Conservation (phyloP, 2,797 vertebrate species). For the Caiman crocodilus region DNA sequence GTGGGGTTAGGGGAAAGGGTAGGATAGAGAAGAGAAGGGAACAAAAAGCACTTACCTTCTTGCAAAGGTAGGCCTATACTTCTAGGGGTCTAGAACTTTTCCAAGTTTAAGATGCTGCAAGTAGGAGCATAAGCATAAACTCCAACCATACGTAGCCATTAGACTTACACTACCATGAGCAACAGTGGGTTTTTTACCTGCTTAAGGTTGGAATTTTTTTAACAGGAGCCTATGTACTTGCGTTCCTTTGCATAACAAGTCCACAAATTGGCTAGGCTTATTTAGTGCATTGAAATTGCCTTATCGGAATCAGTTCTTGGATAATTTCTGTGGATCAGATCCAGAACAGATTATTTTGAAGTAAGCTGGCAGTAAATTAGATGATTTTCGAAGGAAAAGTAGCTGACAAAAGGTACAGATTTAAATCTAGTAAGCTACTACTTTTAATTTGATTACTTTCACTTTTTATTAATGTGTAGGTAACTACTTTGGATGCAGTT, state of each 20-base stretch:
- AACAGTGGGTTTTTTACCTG: no score
- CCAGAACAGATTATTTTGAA: neutral
- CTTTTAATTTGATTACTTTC: neutral
- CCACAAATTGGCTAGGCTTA: neutral
- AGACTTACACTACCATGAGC: neutral
- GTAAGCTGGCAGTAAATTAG: neutral
- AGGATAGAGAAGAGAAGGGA: no score
- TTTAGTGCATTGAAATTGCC: neutral
- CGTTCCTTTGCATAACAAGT: neutral
- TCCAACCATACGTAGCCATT: neutral
- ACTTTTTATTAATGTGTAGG: neutral
- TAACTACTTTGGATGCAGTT: neutral
- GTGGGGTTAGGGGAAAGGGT: neutral
- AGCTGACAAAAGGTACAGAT: neutral
- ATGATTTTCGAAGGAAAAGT: neutral
- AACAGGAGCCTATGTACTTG: neutral
- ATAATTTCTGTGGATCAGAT: neutral
- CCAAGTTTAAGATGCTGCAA: no score
- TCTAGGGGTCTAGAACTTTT: no score
- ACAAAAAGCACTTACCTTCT: neutral
- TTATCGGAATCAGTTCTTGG: accelerated
- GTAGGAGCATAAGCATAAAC: neutral
- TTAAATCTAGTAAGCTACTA: neutral
- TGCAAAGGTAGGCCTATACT: neutral
- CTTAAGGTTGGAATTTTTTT: neutral